Evolutionary conservation across 1,140 invertebrate species (phyloP).

Genomic region (Atta cephalotes): DNA sequence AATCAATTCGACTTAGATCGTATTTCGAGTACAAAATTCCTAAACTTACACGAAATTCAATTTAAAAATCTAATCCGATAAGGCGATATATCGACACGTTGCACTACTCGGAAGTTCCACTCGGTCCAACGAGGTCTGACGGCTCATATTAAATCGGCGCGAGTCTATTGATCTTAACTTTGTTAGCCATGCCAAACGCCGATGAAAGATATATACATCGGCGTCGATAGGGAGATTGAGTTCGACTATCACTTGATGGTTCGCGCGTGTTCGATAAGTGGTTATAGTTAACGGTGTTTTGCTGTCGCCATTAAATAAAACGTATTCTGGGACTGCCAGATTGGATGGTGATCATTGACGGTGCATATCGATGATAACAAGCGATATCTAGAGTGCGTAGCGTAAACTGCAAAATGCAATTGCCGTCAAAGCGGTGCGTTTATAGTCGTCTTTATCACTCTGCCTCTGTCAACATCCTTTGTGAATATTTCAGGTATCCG

Average conservation of each 20-base stretch:
- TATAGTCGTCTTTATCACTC: constrained; percentile 58
- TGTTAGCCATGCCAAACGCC: constrained; percentile 19
- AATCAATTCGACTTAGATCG: constrained; percentile 36
- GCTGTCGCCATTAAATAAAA: constrained; percentile 40
- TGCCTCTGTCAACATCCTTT: constrained; percentile 12
- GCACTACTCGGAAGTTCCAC: not conserved
- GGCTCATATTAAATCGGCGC: constrained; percentile 33
- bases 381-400: constrained; percentile 39
- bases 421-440: constrained; percentile 52
- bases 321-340: not conserved
- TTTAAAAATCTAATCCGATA: constrained; percentile 58
- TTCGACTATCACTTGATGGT: constrained; percentile 42
- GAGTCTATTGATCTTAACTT: constrained; percentile 50
- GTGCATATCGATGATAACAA: constrained; percentile 45
- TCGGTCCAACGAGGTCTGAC: constrained; percentile 9
- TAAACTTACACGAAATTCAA: constrained; percentile 48
- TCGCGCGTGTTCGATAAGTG: constrained; percentile 28
- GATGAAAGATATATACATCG: constrained; percentile 31
- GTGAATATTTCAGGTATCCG: constrained; percentile 62
- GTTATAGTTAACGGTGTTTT: constrained; percentile 52
- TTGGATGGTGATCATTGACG: not conserved
- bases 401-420: constrained; percentile 25
- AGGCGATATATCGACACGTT: constrained; percentile 55
- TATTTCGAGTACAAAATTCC: constrained; percentile 14
- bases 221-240: constrained; percentile 30